Evolutionary conservation across 2,888 invertebrate species (phyloP).

Genomic region (Mesoligia furuncula): DNA sequence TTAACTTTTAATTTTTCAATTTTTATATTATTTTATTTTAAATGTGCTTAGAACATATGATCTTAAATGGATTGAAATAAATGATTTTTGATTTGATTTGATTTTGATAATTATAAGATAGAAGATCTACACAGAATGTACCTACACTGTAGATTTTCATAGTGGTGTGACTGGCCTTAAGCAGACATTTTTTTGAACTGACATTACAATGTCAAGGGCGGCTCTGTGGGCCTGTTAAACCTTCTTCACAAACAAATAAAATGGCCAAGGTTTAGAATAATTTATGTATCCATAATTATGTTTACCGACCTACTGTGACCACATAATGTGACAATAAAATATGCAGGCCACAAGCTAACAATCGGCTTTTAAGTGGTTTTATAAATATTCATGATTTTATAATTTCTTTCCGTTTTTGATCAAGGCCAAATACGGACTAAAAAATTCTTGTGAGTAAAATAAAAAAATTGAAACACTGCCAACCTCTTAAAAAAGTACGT

Average conservation of each 20-base stretch:
- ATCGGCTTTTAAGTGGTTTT: background rate
- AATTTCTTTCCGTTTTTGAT: conserved; percentile 8
- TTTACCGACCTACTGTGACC: background rate
- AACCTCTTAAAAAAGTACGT: conserved; percentile 23
- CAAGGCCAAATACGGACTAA: background rate
- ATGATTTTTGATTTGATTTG: too few species aligned
- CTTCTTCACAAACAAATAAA: background rate
- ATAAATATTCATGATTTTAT: conserved; percentile 13
- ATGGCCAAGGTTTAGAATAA: background rate
- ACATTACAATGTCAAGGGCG: conserved; percentile 30
- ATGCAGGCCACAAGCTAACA: background rate
- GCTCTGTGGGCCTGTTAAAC: background rate
- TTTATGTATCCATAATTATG: background rate
- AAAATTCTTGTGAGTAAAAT: background rate
- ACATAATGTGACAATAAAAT: background rate
- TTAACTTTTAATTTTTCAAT: too few species aligned
- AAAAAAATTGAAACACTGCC: conserved; percentile 18
- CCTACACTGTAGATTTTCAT: background rate
- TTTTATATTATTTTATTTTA: too few species aligned
- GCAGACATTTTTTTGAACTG: conserved; percentile 7
- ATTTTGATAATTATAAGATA: background rate
- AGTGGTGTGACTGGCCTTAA: background rate
- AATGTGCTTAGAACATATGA: too few species aligned
- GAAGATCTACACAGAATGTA: background rate
- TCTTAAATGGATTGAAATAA: too few species aligned